Base-by-base conservation (phyloP, 2,888 invertebrate genomes). In the Galerucella nymphaeae region DNA sequence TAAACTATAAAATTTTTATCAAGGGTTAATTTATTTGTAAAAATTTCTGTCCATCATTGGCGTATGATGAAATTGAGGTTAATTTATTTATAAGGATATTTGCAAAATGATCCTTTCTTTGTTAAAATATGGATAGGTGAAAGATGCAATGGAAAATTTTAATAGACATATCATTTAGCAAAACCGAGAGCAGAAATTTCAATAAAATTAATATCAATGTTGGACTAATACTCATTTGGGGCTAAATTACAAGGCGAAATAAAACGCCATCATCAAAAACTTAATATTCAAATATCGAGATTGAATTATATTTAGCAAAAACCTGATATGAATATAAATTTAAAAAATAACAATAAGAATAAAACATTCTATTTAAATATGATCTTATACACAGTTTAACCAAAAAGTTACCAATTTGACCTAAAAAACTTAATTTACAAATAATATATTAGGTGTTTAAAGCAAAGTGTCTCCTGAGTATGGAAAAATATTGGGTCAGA, bases 301-400 rank as follows among this genome's bases (percentile, higher is more conserved):
- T 63, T 55, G 63, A 70, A 70, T 63, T 70, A 70, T 64, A 70
- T 70, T 70, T 70, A 70, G 70, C 70, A 70, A 70, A 69, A 70
- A 70, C 70, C 57, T 70, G 70, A 63, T 70, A 70, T 70, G 70
- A 57, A 69, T 70, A 70, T 70, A 70, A 70, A 63, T 70, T 62
- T 69, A 63, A 70, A 38, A 64, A 65, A 68, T 48, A 63, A 70
- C 57, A 63, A 64, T 53, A 30, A 70, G 63, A 57, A 70, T 70
- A 70, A 70, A 70, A 62, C 13, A 48, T 70, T 61, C 59, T 59
- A 48, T 59, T 67, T 45, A 55, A 59, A 58, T 45, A 68, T 63
- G 63, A 63, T 30, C 11, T 18, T 61, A 64, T 57, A 70, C 18
- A 13, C 53, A 55, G 63, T 70, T 55, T 64, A 70, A 70, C n/a